Evolutionary conservation across 2,888 invertebrate species (phyloP), one percentile per base, ranked within the genome.

Genomic region (Caenorhabditis sp.): DNA sequence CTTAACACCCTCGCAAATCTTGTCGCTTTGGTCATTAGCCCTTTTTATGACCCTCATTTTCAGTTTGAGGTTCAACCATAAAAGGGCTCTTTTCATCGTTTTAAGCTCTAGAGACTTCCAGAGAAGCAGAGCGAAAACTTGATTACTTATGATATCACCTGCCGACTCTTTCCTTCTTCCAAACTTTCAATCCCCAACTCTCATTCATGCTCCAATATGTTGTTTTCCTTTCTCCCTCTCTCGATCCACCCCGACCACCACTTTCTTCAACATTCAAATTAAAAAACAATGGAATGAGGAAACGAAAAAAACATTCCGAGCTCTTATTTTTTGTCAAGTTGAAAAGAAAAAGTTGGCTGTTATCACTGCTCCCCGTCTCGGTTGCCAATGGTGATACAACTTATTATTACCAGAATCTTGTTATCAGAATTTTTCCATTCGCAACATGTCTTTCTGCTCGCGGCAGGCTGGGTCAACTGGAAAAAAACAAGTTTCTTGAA

Each of bases 61-160:
- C 38, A 24, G 31, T 10, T 58, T 47, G 14, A 31, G 24, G 41
- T 16, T 41, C 38, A 7, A 5, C n/a, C n/a, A n/a, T n/a, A n/a
- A n/a, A n/a, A n/a, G n/a, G n/a, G n/a, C n/a, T n/a, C n/a, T n/a
- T 41, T 51, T 28, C 14, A n/a, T 54, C n/a, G n/a, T n/a, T n/a
- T 51, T 26, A 44, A 59, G 31, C 58, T 54, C 77, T 68, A 26
- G 56, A 76, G 59, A 68, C 54, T 44, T 49, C 61, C 56, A n/a
- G 16, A 44, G 44, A 44, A 44, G 19, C 47, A 47, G 19, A 47
- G 19, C 26, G 44, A 54, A 61, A 64, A 74, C 54, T 64, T 74
- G 74, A 74, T 74, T 74, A 19, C 38, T 28, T 47, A 35, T 66
- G 75, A 75, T 75, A 75, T 75, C 75, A 75, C 75, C 75, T 75